These are phyloP conservation scores for Sinella curviseta DNA, from an alignment of 1,140 invertebrate genomes.

Conservation along the genomic window DNA sequence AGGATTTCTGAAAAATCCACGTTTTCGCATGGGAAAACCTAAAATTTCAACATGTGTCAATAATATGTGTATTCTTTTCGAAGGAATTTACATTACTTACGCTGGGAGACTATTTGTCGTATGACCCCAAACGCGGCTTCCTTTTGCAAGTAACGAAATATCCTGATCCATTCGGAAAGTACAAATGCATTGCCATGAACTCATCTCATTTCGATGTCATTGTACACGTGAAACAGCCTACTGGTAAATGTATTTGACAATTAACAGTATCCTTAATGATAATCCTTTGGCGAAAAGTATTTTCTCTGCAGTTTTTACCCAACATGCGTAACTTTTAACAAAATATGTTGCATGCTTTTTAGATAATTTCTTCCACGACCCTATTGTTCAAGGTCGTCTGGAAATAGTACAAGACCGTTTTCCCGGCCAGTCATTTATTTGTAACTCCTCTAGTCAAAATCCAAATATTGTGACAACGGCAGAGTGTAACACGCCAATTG, in stretches of 20 bases:
- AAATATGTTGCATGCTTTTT: not conserved
- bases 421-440: slow-evolving; percentile 13
- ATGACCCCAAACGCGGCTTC: slow-evolving; percentile 30
- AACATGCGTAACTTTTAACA: too few relatives aligned
- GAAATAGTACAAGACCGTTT: slow-evolving; percentile 8
- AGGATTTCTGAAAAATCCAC: not conserved
- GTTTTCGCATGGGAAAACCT: not conserved
- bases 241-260: not conserved
- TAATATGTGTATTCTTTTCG: too few relatives aligned
- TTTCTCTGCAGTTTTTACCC: too few relatives aligned
- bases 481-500: slow-evolving; percentile 32
- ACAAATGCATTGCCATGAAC: slow-evolving; percentile 36
- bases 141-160: slow-evolving; percentile 9
- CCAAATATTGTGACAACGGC: not conserved
- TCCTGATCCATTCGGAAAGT: slow-evolving; percentile 32
- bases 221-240: slow-evolving; percentile 14
- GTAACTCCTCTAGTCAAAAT: slow-evolving; percentile 18
- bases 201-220: slow-evolving; percentile 19
- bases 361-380: slow-evolving; percentile 20
- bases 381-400: slow-evolving; percentile 2
- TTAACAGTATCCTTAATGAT: too few relatives aligned
- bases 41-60: too few relatives aligned
- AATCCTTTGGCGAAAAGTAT: too few relatives aligned
- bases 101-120: slow-evolving; percentile 10
- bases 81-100: slow-evolving; percentile 22